These are phyloP conservation scores for Strigamia maritima DNA, from an alignment of 2,888 invertebrate genomes.

Conservation along the genomic window DNA sequence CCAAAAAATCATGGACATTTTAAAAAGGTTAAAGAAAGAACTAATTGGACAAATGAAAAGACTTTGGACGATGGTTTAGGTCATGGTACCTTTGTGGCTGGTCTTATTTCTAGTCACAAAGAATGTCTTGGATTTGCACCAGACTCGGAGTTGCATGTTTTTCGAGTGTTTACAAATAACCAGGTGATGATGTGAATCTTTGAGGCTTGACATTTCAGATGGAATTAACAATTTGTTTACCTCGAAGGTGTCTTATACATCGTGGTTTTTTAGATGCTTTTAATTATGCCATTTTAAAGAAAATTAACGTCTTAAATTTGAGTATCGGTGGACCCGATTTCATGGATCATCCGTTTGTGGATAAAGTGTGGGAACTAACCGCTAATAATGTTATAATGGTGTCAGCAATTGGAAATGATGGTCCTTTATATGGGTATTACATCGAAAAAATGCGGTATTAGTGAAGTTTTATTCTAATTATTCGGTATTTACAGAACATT, in stretches of 20 bases:
- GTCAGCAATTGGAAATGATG: constrained; percentile 96
- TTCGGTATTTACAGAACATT: constrained; percentile 62
- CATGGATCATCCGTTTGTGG: constrained; percentile 95
- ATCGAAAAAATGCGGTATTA: background rate
- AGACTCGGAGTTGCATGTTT: constrained; percentile 91
- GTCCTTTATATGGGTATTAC: constrained; percentile 80
- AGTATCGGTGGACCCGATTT: constrained; percentile 98
- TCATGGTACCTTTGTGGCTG: constrained; percentile 96
- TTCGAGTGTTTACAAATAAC: constrained; percentile 91
- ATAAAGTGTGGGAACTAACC: constrained; percentile 92
- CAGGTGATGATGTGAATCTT: constrained; percentile 63
- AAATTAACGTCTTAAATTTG: constrained; percentile 89
- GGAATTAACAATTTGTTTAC: background rate
- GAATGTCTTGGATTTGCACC: constrained; percentile 95
- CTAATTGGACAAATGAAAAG: constrained; percentile 96
- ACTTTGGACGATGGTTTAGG: constrained; percentile 90
- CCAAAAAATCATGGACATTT: constrained; percentile 90
- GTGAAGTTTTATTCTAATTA: background rate
- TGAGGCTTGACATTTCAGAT: background rate
- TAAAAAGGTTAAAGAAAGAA: constrained; percentile 83
- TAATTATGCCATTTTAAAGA: constrained; percentile 92
- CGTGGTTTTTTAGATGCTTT: constrained; percentile 98
- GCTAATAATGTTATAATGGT: constrained; percentile 88
- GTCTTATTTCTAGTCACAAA: constrained; percentile 83
- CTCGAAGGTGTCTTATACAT: constrained; percentile 82